A percentile compares a stretch with the other conserved stretches of the same genome.
Evolutionary conservation across 37 sponge, comb jelly and placozoan genomes (phyloP).

Genomic region (Cliona cf. orientalis): DNA sequence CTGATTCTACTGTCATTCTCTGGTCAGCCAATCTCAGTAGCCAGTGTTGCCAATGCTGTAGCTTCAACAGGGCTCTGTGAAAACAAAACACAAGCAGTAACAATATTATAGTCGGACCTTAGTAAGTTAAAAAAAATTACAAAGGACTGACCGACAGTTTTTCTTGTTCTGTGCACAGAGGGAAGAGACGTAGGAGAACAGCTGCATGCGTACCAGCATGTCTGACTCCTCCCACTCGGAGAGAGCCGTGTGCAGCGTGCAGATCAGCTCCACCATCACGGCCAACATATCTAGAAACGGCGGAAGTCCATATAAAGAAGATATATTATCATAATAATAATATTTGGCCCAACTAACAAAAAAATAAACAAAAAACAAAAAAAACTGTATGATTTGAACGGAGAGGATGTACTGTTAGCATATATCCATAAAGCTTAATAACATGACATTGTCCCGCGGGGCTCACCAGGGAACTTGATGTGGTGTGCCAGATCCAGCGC

Average conservation of each 20-base stretch:
- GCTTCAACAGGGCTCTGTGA: conserved; percentile 38
- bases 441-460: neutral
- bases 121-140: too few relatives aligned
- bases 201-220: conserved; percentile 52
- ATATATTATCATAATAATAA: too few relatives aligned
- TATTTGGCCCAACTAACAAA: too few relatives aligned
- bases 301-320: too few relatives aligned
- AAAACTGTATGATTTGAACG: neutral
- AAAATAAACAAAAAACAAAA: too few relatives aligned
- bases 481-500: conserved; percentile 52
- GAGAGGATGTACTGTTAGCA: too few relatives aligned
- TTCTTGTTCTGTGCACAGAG: conserved; percentile 46
- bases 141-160: conserved; percentile 65
- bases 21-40: conserved; percentile 56
- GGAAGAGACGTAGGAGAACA: conserved; percentile 57
- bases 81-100: neutral
- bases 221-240: conserved; percentile 27
- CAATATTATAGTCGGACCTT: neutral
- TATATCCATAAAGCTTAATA: too few relatives aligned
- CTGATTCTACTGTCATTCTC: conserved; percentile 17
- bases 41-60: conserved; percentile 66
- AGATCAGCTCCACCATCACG: conserved; percentile 56
- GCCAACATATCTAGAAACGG: conserved; percentile 45
- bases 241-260: conserved; percentile 28
- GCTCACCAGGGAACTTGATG: conserved; percentile 52